Percentiles rank a stretch among this genome's conserved stretches.
phyloP scores from a whole-genome alignment of 2,888 invertebrate species.

The Clepsis dumicolana region DNA sequence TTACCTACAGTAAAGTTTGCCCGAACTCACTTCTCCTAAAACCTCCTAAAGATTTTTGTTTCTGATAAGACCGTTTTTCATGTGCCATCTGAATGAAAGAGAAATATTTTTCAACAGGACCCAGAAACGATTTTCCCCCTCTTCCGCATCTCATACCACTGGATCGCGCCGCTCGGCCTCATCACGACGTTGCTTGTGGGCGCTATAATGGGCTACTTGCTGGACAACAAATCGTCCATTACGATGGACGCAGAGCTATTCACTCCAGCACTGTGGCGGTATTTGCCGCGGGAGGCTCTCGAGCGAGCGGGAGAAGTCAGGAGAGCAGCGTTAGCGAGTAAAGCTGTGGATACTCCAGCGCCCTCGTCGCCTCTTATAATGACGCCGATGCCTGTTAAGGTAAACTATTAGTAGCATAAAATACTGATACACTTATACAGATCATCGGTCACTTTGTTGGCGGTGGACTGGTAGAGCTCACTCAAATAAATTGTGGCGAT shows the following conservation, averaged over 20 bases:
- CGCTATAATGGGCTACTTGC: constrained; percentile 83
- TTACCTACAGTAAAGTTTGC: no score
- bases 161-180: constrained; percentile 92
- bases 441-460: no score
- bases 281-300: constrained; percentile 63
- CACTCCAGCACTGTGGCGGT: constrained; percentile 71
- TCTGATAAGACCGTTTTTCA: background rate
- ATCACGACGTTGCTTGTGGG: constrained; percentile 89
- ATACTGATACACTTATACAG: no score
- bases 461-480: background rate
- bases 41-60: background rate
- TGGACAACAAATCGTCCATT: constrained; percentile 57
- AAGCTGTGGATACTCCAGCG: constrained; percentile 50
- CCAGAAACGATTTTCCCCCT: constrained; percentile 88
- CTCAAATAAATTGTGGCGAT: background rate
- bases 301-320: constrained; percentile 59
- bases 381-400: constrained; percentile 54
- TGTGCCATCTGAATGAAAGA: background rate
- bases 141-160: constrained; percentile 92
- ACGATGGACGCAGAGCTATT: constrained; percentile 75
- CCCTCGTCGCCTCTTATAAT: constrained; percentile 69
- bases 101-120: constrained; percentile 59
- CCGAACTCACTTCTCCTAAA: no score
- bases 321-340: constrained; percentile 50
- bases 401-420: constrained; percentile 22